A percentile compares a stretch with the other conserved stretches of the same genome.
These are phyloP conservation scores for Leptonema lineaticorne DNA, from an alignment of 1,140 invertebrate genomes.

Conservation along the genomic window DNA sequence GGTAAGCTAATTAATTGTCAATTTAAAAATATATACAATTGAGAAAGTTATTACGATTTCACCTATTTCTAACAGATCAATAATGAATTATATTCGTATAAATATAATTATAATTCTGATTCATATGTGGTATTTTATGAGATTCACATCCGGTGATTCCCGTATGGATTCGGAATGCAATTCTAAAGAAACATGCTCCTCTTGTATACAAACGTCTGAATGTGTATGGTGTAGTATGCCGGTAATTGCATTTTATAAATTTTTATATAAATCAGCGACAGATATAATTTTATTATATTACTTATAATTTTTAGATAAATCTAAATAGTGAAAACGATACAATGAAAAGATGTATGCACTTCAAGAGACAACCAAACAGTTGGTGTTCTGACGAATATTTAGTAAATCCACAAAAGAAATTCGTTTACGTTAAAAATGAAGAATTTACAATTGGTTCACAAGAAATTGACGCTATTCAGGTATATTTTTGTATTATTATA, in stretches of 20 bases:
- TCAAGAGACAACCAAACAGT: background rate
- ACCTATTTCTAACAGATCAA: too few species aligned
- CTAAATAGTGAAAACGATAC: background rate
- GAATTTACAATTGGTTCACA: background rate
- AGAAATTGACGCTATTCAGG: background rate
- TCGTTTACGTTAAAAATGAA: background rate
- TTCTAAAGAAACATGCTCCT: slow-evolving; percentile 3
- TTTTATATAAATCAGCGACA: too few species aligned
- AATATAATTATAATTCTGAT: background rate
- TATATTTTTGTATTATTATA: background rate
- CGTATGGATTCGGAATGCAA: background rate
- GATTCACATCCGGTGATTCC: background rate
- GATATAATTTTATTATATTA: too few species aligned
- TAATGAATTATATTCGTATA: too few species aligned
- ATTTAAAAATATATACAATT: too few species aligned
- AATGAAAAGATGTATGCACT: background rate
- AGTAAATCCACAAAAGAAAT: background rate
- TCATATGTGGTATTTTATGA: background rate
- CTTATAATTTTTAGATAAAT: background rate
- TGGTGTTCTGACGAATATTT: background rate
- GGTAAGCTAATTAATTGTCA: too few species aligned
- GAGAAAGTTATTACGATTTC: too few species aligned
- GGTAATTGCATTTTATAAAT: background rate
- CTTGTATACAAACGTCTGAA: background rate
- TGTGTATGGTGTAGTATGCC: slow-evolving; percentile 3